Conservation (phyloP, 2,888 invertebrate species). For the Napeogenes inachia region DNA sequence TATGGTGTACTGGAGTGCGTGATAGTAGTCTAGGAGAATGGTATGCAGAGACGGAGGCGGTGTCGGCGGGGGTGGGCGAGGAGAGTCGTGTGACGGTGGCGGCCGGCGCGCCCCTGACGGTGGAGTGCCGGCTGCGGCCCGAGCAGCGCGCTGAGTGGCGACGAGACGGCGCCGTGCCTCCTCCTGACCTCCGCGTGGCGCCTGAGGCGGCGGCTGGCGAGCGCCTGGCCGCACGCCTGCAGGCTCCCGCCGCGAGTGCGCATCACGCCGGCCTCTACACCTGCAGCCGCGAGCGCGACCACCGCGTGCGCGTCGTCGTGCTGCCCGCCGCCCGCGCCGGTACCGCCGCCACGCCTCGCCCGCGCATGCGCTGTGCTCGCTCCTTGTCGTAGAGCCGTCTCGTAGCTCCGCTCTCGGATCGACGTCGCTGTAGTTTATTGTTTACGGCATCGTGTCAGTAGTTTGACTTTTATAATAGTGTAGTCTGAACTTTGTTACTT, state of each 20-base stretch:
- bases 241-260: slow-evolving; percentile 43
- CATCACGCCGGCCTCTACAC: slow-evolving; percentile 56
- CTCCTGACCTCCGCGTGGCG: slow-evolving; percentile 40
- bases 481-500: too few species aligned
- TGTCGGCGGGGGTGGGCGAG: slow-evolving; percentile 26
- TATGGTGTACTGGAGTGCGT: slow-evolving; percentile 10
- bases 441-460: neutral
- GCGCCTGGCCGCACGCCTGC: slow-evolving; percentile 46
- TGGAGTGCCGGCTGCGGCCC: slow-evolving; percentile 60
- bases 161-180: slow-evolving; percentile 48
- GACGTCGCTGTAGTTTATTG: neutral
- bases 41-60: slow-evolving; percentile 23
- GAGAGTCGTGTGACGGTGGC: slow-evolving; percentile 46
- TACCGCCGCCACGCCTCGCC: slow-evolving; percentile 23
- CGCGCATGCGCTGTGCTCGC: slow-evolving; percentile 29
- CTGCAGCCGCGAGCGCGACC: slow-evolving; percentile 45
- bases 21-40: slow-evolving; percentile 13
- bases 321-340: slow-evolving; percentile 33
- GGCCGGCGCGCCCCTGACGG: slow-evolving; percentile 56
- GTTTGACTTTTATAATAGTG: slow-evolving; percentile 1
- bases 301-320: slow-evolving; percentile 50
- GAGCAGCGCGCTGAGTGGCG: slow-evolving; percentile 38
- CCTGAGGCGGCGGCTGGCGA: slow-evolving; percentile 36
- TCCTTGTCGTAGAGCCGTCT: neutral
- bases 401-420: neutral